Conservation (phyloP, 2,888 invertebrate species). For the Monopis laevigella region DNA sequence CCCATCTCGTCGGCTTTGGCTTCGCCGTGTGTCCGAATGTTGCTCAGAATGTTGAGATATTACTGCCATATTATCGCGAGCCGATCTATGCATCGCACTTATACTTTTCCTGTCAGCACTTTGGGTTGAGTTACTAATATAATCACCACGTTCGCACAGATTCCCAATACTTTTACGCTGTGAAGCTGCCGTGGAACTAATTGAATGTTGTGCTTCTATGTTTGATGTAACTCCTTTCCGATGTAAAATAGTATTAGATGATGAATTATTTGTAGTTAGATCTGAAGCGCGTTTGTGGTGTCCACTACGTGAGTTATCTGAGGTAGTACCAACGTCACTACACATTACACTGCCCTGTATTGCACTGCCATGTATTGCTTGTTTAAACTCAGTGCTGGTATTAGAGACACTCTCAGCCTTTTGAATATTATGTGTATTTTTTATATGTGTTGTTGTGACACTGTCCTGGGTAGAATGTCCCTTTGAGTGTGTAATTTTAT, state of each 20-base stretch:
- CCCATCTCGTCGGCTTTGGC: conserved; percentile 52
- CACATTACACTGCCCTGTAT: conserved; percentile 23
- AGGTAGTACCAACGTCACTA: conserved; percentile 23
- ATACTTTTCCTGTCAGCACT: conserved; percentile 79
- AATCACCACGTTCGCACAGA: conserved; percentile 77
- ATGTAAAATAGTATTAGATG: conserved; percentile 80
- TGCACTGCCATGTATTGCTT: conserved; percentile 54
- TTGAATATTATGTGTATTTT: conserved; percentile 33
- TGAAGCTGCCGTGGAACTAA: conserved; percentile 78
- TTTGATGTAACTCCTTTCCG: conserved; percentile 75
- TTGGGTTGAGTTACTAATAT: conserved; percentile 71
- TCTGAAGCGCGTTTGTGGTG: conserved; percentile 80
- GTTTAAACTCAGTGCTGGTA: conserved; percentile 63
- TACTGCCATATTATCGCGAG: conserved; percentile 59
- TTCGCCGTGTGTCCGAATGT: conserved; percentile 38
- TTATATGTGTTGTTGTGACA: background rate
- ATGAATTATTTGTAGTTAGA: conserved; percentile 77
- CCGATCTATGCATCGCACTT: conserved; percentile 80
- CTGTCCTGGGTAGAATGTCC: conserved; percentile 29
- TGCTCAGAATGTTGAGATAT: conserved; percentile 62
- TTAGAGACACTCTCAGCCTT: conserved; percentile 55
- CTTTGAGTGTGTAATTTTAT: background rate
- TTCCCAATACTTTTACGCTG: conserved; percentile 85
- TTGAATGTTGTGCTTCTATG: conserved; percentile 78
- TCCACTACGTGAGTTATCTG: conserved; percentile 41